Percentiles rank a stretch among this genome's conserved stretches.
Evolutionary conservation across 2,797 vertebrate genomes (phyloP).

Genomic region (Neomorphus geoffroyi): DNA sequence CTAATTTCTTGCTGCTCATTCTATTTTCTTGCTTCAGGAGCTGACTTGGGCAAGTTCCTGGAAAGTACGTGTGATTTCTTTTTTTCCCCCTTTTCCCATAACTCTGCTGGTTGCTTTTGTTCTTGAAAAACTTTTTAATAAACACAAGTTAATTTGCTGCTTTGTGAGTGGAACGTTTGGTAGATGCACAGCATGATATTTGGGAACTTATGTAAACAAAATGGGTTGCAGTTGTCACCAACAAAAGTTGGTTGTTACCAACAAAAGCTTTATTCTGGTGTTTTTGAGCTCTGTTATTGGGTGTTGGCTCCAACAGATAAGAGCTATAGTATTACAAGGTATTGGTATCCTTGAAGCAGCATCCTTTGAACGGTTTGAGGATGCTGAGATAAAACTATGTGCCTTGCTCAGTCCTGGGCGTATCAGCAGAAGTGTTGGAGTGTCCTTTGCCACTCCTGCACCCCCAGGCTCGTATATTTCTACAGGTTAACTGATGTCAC

Average conservation of each 20-base stretch:
- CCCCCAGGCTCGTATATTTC: not conserved
- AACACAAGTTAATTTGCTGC: not conserved
- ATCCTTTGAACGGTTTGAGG: not conserved
- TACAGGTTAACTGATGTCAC: not conserved
- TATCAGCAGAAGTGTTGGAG: not conserved
- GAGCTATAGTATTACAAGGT: not conserved
- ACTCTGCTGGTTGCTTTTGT: constrained; percentile 12
- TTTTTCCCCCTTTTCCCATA: not conserved
- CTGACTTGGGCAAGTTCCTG: constrained; percentile 64
- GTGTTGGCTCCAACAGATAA: not conserved
- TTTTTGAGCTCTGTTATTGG: not conserved
- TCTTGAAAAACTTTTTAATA: constrained; percentile 21
- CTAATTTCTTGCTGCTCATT: constrained; percentile 48
- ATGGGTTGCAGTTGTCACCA: not conserved
- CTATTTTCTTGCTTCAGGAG: constrained; percentile 66
- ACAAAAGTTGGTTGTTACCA: not conserved
- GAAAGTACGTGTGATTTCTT: constrained; percentile 53
- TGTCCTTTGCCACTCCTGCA: not conserved
- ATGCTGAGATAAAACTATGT: not conserved
- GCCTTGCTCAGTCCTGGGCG: not conserved
- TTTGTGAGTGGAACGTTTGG: not conserved
- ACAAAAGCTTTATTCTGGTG: not conserved
- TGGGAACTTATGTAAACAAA: not conserved
- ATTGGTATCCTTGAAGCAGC: not conserved
- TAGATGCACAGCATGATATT: not conserved